Conservation (phyloP, 2,113 vertebrate genomes). For the Cephalopterus ornatus region DNA sequence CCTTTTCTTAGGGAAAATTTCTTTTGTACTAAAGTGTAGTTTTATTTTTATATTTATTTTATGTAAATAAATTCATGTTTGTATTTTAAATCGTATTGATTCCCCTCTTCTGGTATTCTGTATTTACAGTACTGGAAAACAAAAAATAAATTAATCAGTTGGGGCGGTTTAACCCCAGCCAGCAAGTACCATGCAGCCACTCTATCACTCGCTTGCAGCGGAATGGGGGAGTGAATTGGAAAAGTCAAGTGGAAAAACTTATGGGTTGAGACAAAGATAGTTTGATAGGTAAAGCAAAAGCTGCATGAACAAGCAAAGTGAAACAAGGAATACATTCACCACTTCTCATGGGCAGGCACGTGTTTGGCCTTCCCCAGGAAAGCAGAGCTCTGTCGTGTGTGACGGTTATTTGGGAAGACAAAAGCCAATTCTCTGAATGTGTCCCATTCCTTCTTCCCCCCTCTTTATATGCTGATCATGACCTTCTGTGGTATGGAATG, state of each 20-base stretch:
- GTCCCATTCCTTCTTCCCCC: not conserved
- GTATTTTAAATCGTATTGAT: not conserved
- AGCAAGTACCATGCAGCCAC: not conserved
- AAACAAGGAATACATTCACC: not conserved
- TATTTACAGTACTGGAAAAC: not conserved
- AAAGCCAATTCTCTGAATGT: not conserved
- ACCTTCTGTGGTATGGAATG: not conserved
- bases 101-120: not conserved
- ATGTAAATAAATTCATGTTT: too few species aligned
- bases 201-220: not conserved
- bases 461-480: not conserved
- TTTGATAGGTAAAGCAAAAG: not conserved
- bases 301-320: not conserved
- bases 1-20: not conserved
- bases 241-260: not conserved
- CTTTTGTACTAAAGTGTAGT: not conserved
- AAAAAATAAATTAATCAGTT: not conserved
- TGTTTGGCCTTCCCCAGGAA: not conserved
- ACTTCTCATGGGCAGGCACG: not conserved
- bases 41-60: too few species aligned
- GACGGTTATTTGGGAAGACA: not conserved
- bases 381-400: not conserved
- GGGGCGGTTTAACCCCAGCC: not conserved
- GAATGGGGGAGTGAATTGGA: not conserved
- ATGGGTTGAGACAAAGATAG: not conserved